Base-by-base conservation (phyloP, 2,797 vertebrate genomes). In the Scyliorhinus canicula region DNA sequence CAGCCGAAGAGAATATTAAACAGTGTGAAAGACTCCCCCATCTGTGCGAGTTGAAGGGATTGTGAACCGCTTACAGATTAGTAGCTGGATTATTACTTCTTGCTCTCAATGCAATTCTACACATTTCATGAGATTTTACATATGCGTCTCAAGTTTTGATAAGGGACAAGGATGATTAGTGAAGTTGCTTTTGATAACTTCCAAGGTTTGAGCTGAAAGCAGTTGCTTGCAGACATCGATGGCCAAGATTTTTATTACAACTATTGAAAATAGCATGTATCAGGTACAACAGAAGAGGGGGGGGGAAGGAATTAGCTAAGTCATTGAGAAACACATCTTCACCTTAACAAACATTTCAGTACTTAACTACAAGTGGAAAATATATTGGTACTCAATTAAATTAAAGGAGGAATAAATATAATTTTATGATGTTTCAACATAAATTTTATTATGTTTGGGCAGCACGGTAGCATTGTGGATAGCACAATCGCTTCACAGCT, bases 81-180 rank as follows among this genome's bases (percentile, higher is more conserved):
- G 71, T 77, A n/a, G 71, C 71, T 77, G 71, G 71, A 77, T 77
- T 77, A 77, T n/a, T n/a, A n/a, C 71, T n/a, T n/a, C 35, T 77
- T 77, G 35, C 12, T 16, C 35, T n/a, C 28, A 14, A 12, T 77
- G 71, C 71, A 77, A 77, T n/a, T n/a, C 12, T 11, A 77, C 35
- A 4, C 35, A n/a, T 16, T 74, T 74, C 1, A 14, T 16, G 71
- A n/a, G 35, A 0, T 77, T n/a, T 77, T 16, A 4, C 71, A 31
- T 77, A 14, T 11, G n/a, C n/a, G 12, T n/a, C 12, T 77, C 9
- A 77, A 77, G 35, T 77, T 69, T 77, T 77, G 35, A 16, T n/a
- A 77, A n/a, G 35, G 71, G 11, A 74, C 31, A 12, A 12, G 71
- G n/a, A 12, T 40, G 3, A 14, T 16, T 77, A 31, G 28, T 74